These are phyloP conservation scores for Aptenodytes forsteri DNA, from an alignment of 2,113 vertebrate species.

Conservation along the genomic window DNA sequence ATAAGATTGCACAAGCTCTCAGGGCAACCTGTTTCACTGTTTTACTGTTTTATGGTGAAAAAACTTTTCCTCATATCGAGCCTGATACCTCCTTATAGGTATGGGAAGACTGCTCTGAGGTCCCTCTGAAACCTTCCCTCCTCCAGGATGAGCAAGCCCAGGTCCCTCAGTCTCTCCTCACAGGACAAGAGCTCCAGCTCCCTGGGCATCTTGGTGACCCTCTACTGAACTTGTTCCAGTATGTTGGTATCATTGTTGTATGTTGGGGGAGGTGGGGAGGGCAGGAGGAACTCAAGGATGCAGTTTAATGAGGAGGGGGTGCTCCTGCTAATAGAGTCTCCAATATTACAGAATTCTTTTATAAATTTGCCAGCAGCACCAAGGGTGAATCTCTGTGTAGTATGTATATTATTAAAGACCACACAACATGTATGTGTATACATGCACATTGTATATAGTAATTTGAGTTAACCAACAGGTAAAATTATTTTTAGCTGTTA, in stretches of 20 bases:
- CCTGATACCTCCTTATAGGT: background rate
- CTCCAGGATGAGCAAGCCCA: background rate
- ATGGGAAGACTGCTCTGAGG: background rate
- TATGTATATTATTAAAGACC: background rate
- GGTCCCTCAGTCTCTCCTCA: background rate
- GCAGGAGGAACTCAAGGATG: background rate
- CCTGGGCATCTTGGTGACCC: background rate
- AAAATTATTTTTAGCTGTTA: background rate
- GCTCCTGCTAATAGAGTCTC: background rate
- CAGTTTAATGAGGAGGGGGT: background rate
- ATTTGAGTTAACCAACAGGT: background rate
- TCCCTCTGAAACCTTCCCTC: background rate
- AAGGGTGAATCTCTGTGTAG: background rate
- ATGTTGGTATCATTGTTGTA: background rate
- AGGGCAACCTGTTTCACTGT: background rate
- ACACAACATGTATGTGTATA: background rate
- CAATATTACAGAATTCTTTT: background rate
- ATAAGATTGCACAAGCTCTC: background rate
- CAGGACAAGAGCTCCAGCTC: background rate
- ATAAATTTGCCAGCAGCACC: background rate
- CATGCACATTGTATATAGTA: accelerated
- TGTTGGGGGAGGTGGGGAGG: background rate
- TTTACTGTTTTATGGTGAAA: background rate
- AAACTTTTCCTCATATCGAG: background rate
- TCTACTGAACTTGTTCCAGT: background rate